phyloP scores from a whole-genome alignment of 2,797 vertebrate species.

The Tarsius wallacei region DNA sequence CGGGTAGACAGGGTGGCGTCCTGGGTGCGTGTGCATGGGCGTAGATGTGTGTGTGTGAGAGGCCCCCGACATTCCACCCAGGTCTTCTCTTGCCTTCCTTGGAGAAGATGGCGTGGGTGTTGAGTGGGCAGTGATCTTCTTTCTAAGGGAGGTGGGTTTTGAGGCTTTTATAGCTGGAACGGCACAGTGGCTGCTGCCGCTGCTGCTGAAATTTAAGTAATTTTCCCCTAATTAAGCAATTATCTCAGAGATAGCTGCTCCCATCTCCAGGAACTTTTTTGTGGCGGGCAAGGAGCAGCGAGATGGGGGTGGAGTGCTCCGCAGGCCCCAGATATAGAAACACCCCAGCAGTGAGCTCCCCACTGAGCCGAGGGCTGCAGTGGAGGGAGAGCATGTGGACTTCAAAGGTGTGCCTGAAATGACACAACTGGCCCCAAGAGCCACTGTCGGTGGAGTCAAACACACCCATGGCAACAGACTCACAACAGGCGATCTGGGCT shows the following conservation, averaged over 20 bases:
- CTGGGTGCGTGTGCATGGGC: no score
- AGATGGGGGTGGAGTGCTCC: background rate
- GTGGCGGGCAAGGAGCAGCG: background rate
- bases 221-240: constrained; percentile 90
- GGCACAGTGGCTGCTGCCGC: background rate
- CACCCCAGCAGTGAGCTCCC: background rate
- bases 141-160: background rate
- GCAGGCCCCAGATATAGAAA: constrained; percentile 70
- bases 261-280: constrained; percentile 66
- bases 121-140: background rate
- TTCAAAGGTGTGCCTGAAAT: background rate
- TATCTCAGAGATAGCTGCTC: constrained; percentile 83
- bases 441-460: background rate
- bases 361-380: rapidly evolving
- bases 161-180: constrained; percentile 58
- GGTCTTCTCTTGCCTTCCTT: background rate
- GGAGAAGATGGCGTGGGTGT: background rate
- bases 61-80: background rate
- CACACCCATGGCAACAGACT: background rate
- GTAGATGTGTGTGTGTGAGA: rapidly evolving
- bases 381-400: background rate
- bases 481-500: background rate
- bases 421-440: background rate
- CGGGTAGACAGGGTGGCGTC: rapidly evolving
- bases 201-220: constrained; percentile 86